Evolutionary conservation across 2,888 invertebrate species (phyloP).

Genomic region (Actias luna): DNA sequence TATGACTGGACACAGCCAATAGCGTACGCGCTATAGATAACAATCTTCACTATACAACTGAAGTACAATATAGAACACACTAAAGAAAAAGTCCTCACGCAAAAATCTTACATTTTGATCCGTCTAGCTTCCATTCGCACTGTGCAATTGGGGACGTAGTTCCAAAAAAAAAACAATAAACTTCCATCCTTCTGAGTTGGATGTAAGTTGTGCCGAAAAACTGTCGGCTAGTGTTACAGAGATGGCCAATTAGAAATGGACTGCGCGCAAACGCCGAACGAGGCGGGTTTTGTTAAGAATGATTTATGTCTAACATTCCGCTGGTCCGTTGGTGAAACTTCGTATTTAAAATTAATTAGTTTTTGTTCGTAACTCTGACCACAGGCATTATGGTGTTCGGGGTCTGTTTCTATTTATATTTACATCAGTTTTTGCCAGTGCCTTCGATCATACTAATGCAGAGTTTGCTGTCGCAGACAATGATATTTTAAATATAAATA

Average conservation of each 20-base stretch:
- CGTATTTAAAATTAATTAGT: constrained; percentile 28
- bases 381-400: background rate
- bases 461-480: too few relatives aligned
- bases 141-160: too few relatives aligned
- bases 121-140: too few relatives aligned
- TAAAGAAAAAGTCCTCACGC: too few relatives aligned
- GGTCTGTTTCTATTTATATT: background rate
- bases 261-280: constrained; percentile 43
- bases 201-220: background rate
- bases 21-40: too few relatives aligned
- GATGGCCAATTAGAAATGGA: constrained; percentile 56
- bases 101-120: too few relatives aligned
- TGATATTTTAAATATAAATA: too few relatives aligned
- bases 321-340: constrained; percentile 18
- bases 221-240: constrained; percentile 12
- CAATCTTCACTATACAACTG: too few relatives aligned
- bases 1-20: too few relatives aligned
- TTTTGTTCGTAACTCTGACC: background rate
- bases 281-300: constrained; percentile 65
- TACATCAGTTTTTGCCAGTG: background rate
- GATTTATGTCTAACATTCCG: constrained; percentile 61
- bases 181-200: background rate
- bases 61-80: too few relatives aligned
- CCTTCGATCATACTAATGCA: too few relatives aligned
- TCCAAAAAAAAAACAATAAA: background rate